Conservation (phyloP, 2,888 invertebrate species). For the Thereva unica region DNA sequence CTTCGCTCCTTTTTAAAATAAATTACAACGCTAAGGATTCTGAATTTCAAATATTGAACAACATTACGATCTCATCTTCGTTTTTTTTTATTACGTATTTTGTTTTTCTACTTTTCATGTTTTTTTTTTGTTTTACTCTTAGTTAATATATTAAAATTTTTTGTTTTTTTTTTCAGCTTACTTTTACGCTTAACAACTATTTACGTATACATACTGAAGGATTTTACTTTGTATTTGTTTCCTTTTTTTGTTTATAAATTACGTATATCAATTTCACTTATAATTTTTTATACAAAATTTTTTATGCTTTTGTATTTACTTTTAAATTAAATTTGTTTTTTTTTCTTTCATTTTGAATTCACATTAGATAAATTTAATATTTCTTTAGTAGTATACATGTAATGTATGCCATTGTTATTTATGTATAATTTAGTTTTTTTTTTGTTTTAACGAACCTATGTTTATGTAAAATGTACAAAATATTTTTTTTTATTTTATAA, state of each 20-base stretch:
- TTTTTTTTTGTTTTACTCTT: conserved; percentile 17
- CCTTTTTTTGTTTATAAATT: conserved; percentile 28
- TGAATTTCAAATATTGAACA: conserved; percentile 13
- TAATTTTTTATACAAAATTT: conserved; percentile 30
- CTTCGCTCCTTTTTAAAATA: conserved; percentile 18
- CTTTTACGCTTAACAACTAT: conserved; percentile 24
- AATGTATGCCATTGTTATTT: conserved; percentile 44
- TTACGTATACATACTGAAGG: conserved; percentile 59
- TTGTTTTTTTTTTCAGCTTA: conserved; percentile 16
- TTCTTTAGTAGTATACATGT: conserved; percentile 45
- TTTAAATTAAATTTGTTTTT: too few relatives aligned
- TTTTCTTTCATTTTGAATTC: too few relatives aligned
- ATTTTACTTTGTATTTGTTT: conserved; percentile 43
- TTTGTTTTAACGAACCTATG: conserved; percentile 41
- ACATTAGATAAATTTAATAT: too few relatives aligned
- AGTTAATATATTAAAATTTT: conserved; percentile 34
- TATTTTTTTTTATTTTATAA: too few relatives aligned
- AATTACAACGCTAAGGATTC: not conserved
- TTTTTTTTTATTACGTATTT: conserved; percentile 2
- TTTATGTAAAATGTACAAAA: not conserved
- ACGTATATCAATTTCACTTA: conserved; percentile 27
- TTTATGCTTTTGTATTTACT: conserved; percentile 24
- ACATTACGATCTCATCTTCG: conserved; percentile 7
- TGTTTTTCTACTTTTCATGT: not conserved
- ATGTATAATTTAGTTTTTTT: conserved; percentile 32